These are phyloP conservation scores for Phrynocephalus forsythii DNA, from an alignment of 2,797 vertebrate genomes.

Conservation along the genomic window DNA sequence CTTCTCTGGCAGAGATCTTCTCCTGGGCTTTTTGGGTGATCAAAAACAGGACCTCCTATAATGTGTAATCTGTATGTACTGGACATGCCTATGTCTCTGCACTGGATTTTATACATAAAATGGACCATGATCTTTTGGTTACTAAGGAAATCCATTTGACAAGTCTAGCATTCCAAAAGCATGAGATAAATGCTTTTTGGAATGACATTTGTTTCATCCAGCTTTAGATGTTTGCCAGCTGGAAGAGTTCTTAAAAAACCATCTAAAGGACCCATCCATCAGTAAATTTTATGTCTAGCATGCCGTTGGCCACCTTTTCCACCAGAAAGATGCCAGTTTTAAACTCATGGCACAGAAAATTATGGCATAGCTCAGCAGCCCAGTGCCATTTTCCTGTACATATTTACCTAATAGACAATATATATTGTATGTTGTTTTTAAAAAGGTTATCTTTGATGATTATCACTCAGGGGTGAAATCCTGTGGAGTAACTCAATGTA, in stretches of 20 bases:
- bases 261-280: background rate
- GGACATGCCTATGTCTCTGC: background rate
- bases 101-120: background rate
- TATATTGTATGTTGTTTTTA: background rate
- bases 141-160: background rate
- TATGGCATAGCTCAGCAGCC: background rate
- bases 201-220: background rate
- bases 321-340: background rate
- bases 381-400: background rate
- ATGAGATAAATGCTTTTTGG: background rate
- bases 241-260: too few species aligned
- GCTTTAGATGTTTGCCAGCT: background rate
- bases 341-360: background rate
- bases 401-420: background rate
- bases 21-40: background rate
- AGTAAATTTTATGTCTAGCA: background rate
- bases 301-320: background rate
- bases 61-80: too few species aligned
- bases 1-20: background rate
- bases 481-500: too few species aligned
- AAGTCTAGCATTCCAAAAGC: background rate
- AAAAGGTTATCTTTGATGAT: background rate
- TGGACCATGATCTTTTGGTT: background rate
- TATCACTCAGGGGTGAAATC: background rate
- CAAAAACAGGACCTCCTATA: background rate